Evolutionary conservation across 2,888 invertebrate species (phyloP), one percentile per base, ranked within the genome.

Genomic region (Agrilus mali): DNA sequence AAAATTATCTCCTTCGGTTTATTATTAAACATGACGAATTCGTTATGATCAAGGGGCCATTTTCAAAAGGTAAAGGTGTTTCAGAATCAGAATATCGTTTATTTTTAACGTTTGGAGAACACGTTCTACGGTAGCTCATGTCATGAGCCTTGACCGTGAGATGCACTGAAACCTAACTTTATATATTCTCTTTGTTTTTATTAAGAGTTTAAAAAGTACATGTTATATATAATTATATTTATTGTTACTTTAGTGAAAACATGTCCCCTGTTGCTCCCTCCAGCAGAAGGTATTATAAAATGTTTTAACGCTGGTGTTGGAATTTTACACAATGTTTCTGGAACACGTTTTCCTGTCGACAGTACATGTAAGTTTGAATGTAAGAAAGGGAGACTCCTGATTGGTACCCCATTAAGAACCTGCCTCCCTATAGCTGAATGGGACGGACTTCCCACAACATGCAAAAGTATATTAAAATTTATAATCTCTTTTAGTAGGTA

Each of bases 341-440:
- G 63, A 4, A 55, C 59, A 7, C 56, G 63, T 44, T 58, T 67
- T 54, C 74, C 74, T 10, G 78, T 79, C 40, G 79, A 80, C 52
- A 77, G 81, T 0, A 73, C 74, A 37, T 83, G 82, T 53, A 69
- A 69, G 32, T 80, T 80, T 55, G 67, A 68, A 12, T 83, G 82
- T 55, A 70, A 74, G 44, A 64, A 67, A n/a, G 82, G 81, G 1
- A 75, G 72, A 57, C 70, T 72, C 50, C 62, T 81, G 38, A 73
- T 78, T 15, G 82, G 82, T 1, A 79, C 81, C 13, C 67, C 69
- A 47, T 71, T 72, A 47, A 63, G 82, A 33, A 77, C 74, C 22
- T 83, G 82, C 54, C 64, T 83, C 36, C 79, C 81, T 0, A 65
- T 80, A 36, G 75, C 78, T 0, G 70, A 74, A 56, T 83, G 82